Percentiles rank a stretch among this genome's conserved stretches.
Evolutionary conservation across 2,888 invertebrate species (phyloP).

Genomic region (Idaea aversata): DNA sequence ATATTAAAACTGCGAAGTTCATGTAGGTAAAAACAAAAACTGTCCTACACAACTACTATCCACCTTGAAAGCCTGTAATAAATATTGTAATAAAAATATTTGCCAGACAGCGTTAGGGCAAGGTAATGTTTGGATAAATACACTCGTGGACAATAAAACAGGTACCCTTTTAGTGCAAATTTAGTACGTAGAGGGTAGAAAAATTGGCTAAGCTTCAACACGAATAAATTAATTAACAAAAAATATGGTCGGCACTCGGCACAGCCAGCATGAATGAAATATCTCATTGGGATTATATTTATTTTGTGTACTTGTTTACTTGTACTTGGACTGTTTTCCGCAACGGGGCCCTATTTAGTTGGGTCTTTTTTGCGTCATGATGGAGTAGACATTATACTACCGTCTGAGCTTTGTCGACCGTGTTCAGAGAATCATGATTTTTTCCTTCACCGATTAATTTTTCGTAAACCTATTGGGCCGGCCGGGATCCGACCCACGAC

Average conservation of each 20-base stretch:
- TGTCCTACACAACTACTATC: neutral
- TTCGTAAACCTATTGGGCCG: too few species aligned
- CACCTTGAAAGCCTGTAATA: neutral
- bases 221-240: neutral
- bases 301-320: too few species aligned
- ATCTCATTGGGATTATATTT: neutral
- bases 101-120: neutral
- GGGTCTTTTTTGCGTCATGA: too few species aligned
- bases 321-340: too few species aligned
- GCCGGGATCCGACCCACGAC: too few species aligned
- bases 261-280: neutral
- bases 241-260: neutral
- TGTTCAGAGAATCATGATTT: too few species aligned
- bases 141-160: neutral
- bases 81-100: neutral
- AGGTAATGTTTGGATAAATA: neutral
- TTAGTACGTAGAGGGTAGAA: neutral
- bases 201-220: neutral
- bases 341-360: too few species aligned
- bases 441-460: too few species aligned
- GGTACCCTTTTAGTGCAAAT: neutral
- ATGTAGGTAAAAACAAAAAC: neutral
- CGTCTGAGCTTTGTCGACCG: too few species aligned
- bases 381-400: too few species aligned
- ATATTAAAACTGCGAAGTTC: neutral